Evolutionary conservation across 2,113 vertebrate species (phyloP).

Genomic region (Calidris pygmaea): DNA sequence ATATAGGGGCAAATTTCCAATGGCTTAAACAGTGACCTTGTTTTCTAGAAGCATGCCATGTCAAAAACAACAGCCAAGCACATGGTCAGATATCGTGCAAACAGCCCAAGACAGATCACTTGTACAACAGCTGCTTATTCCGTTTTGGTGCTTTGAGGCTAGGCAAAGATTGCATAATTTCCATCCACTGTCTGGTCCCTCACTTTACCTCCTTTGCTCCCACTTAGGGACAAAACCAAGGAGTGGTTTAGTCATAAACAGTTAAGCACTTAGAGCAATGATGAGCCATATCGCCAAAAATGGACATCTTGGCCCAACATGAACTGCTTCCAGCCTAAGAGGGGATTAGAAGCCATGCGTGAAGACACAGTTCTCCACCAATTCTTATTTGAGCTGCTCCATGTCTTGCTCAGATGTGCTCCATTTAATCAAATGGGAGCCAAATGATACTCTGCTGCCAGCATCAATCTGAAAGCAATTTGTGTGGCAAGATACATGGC

Average conservation of each 20-base stretch:
- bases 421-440: not conserved
- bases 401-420: not conserved
- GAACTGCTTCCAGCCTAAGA: not conserved
- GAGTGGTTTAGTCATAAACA: not conserved
- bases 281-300: not conserved
- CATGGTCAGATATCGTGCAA: accelerated
- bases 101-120: not conserved
- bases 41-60: not conserved
- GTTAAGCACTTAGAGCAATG: not conserved
- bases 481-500: accelerated
- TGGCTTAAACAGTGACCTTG: too few species aligned
- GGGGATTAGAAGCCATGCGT: not conserved
- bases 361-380: not conserved
- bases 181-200: not conserved
- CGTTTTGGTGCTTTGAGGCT: not conserved
- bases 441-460: not conserved
- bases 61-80: not conserved
- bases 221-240: not conserved
- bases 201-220: not conserved
- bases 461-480: not conserved
- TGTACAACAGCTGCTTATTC: not conserved
- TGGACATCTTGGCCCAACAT: not conserved
- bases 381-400: not conserved
- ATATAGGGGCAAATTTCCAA: not conserved
- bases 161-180: not conserved